Evolutionary conservation across 1,140 invertebrate genomes (phyloP), one percentile per base, ranked within the genome.

Genomic region (Cydia fagiglandana): DNA sequence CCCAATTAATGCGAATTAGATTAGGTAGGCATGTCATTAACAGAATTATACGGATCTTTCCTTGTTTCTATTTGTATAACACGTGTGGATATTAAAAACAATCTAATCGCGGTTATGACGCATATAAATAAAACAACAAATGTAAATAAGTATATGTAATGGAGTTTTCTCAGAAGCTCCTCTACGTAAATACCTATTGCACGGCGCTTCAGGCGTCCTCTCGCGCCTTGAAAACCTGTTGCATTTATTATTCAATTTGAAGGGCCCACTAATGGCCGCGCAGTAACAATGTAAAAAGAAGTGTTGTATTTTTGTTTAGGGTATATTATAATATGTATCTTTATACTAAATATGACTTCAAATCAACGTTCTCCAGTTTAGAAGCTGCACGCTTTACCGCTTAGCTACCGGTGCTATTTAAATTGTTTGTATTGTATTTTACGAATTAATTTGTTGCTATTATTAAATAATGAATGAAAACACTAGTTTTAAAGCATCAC

Each of bases 201-300:
- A 70, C 34, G 34, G 15, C 15, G 66, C 66, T 70, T 38, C 66
- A 41, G 34, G 66, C 34, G 66, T 70, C 66, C 30, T 15, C 34
- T 70, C 38, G 66, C 66, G 66, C 66, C 30, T 45, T 68, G 64
- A n/a, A 17, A 70, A 70, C 66, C 38, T 70, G 66, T 70, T 70
- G 66, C 34, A 70, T 70, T 38, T 70, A 70, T 38, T 70, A 70
- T 70, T 70, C 66, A 41, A 41, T 70, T 38, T 70, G 30, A 41
- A 70, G 64, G 64, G 64, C 7, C 30, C 24, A 66, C 30, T 66
- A 66, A 64, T 64, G 28, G 64, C 64, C 34, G 24, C 24, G 30
- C 24, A 38, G 7, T 12, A 68, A 68, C 6, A 68, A 17, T 56
- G n/a, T 17, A 17, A 56, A 56, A 20, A 56, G 17, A 56, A 56